Percentiles rank a stretch among this genome's conserved stretches.
phyloP scores from a whole-genome alignment of 2,797 vertebrate species.

The Antennarius maculatus region DNA sequence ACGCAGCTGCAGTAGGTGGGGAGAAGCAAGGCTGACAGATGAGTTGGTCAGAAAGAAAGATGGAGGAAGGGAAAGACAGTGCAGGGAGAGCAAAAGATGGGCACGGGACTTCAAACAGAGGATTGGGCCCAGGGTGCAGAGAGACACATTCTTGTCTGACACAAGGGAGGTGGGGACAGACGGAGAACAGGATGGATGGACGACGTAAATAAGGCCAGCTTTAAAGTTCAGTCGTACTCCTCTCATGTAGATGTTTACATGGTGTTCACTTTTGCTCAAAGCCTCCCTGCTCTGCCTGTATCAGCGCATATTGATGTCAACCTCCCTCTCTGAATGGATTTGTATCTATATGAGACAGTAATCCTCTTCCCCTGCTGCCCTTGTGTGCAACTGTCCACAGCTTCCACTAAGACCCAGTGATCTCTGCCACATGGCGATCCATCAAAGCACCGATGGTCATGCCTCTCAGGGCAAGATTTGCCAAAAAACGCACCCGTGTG shows the following conservation, averaged over 20 bases:
- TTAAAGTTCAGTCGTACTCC: slow-evolving; percentile 42
- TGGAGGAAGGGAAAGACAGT: slow-evolving; percentile 64
- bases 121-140: slow-evolving; percentile 75
- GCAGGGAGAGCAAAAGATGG: slow-evolving; percentile 51
- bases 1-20: slow-evolving; percentile 78
- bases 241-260: slow-evolving; percentile 59
- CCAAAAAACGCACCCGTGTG: slow-evolving; percentile 58
- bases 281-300: slow-evolving; percentile 32
- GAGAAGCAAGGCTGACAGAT: slow-evolving; percentile 78
- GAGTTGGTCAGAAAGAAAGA: slow-evolving; percentile 61
- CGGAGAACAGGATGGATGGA: slow-evolving; percentile 45
- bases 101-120: slow-evolving; percentile 82
- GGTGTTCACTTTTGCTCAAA: slow-evolving; percentile 26
- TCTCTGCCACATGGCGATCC: slow-evolving; percentile 84
- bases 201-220: slow-evolving; percentile 35
- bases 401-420: slow-evolving; percentile 81
- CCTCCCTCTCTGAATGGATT: slow-evolving; percentile 72
- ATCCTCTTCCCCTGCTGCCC: slow-evolving; percentile 77
- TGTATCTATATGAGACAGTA: slow-evolving; percentile 79
- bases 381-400: slow-evolving; percentile 80
- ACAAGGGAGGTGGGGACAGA: slow-evolving; percentile 50
- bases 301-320: slow-evolving; percentile 69
- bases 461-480: slow-evolving; percentile 74
- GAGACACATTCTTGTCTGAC: slow-evolving; percentile 81
- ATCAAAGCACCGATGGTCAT: slow-evolving; percentile 80